Evolutionary conservation across 2,113 vertebrate species (phyloP), one percentile per base, ranked within the genome.

Genomic region (Menidia beryllina): DNA sequence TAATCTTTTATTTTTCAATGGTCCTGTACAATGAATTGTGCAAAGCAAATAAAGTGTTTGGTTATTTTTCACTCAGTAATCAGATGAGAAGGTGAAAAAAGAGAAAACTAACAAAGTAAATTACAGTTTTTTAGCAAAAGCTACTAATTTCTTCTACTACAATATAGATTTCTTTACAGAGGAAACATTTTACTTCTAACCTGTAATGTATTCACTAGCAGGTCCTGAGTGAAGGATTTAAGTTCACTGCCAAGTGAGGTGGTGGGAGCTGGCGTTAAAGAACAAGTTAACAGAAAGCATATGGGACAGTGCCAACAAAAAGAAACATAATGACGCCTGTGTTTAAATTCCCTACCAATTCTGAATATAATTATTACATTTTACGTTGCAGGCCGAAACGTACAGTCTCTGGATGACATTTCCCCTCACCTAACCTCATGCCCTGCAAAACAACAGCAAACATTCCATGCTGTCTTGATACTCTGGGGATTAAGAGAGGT

Each of bases 91-190:
- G 50, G 77, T 53, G 53, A 59, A 77, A 72, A 69, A 68, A 49
- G 54, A 24, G 48, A 66, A 71, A 26, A 75, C 45, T 65, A 72
- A 75, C 73, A 27, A 10, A 69, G 61, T 48, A 77, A 83, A 76
- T 84, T 85, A 79, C 83, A 68, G n/a, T n/a, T n/a, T 70, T 74
- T 63, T n/a, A 62, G 65, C 26, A 14, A 68, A 65, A 81, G 78
- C 71, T 85, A 79, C 77, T 85, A 77, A 79, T 90, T 80, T 85
- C n/a, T n/a, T n/a, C n/a, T n/a, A n/a, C n/a, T n/a, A n/a, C 66
- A 75, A 83, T 79, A 82, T 65, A 70, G 75, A 74, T 72, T 56
- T 74, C 67, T 81, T 84, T 86, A 82, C 45, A 4, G 59, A 61
- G 56, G 53, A 20, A 67, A 67, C 25, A 11, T 81, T 82, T 83